A percentile compares a stretch with the other conserved stretches of the same genome.
Conservation (phyloP, 2,113 vertebrate species). For the Bufo gargarizans region DNA sequence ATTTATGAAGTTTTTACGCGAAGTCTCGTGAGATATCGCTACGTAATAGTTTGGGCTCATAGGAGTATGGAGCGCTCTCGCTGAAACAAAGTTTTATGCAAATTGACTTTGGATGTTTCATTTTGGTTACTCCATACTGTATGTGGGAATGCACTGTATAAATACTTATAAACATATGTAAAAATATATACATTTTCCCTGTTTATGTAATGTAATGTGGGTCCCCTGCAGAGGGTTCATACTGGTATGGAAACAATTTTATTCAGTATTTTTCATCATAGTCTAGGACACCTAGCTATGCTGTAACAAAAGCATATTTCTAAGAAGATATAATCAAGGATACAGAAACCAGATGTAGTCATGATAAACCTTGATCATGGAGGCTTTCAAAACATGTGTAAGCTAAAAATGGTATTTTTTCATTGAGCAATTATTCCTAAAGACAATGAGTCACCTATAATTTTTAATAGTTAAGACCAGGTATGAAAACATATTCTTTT, state of each 20-base stretch:
- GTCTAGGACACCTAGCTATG: background rate
- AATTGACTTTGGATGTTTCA: too few species aligned
- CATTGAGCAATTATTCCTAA: background rate
- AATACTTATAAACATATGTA: background rate
- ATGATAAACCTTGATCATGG: background rate
- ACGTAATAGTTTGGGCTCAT: too few species aligned
- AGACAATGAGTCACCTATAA: background rate
- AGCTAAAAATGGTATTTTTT: background rate
- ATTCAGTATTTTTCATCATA: background rate
- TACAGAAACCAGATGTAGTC: slow-evolving; percentile 21
- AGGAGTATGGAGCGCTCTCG: too few species aligned
- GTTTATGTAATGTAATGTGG: background rate
- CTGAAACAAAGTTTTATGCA: too few species aligned
- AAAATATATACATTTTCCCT: background rate
- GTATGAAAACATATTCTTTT: too few species aligned
- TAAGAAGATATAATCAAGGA: background rate
- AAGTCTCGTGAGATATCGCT: too few species aligned
- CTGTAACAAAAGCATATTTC: background rate
- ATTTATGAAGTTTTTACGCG: too few species aligned
- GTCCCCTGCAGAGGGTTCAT: background rate
- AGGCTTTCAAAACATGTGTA: background rate
- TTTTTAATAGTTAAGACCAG: too few species aligned
- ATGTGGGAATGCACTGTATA: background rate
- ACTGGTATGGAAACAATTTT: slow-evolving; percentile 6
- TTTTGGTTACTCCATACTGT: background rate